phyloP scores from a whole-genome alignment of 2,797 vertebrate species.

The Spheniscus humboldti region DNA sequence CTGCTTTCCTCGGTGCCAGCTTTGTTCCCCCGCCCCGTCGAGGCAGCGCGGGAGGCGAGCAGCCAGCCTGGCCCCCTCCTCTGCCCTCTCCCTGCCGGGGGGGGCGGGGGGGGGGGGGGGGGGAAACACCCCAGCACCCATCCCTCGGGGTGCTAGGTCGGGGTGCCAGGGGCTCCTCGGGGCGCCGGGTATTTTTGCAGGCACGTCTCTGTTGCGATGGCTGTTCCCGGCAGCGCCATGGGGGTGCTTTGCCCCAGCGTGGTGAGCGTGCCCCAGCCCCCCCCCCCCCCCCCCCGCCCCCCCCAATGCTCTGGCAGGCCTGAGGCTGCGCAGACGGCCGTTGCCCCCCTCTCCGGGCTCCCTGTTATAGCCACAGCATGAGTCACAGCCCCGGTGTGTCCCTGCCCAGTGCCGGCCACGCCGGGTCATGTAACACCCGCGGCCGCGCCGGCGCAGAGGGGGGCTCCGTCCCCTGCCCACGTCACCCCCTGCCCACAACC shows the following conservation, averaged over 20 bases:
- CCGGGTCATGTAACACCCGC: constrained; percentile 22
- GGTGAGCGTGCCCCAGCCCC: not conserved
- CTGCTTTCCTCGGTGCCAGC: constrained; percentile 76
- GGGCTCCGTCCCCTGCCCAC: not conserved
- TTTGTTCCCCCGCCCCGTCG: constrained; percentile 72
- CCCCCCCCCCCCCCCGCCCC: no score
- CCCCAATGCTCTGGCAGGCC: not conserved
- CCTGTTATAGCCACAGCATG: constrained; percentile 24
- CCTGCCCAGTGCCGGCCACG: constrained; percentile 32
- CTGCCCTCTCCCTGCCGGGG: not conserved
- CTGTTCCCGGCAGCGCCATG: fast-evolving
- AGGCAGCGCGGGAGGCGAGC: constrained; percentile 9
- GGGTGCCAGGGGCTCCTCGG: not conserved
- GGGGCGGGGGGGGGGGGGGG: not conserved
- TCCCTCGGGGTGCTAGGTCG: not conserved
- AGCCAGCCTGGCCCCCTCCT: not conserved
- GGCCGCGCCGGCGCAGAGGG: not conserved
- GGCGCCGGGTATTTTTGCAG: fast-evolving
- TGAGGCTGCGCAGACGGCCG: not conserved
- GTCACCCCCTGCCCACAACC: not conserved
- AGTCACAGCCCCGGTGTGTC: constrained; percentile 19
- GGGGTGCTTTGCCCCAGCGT: not conserved
- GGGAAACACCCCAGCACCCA: not conserved
- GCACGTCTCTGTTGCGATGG: fast-evolving
- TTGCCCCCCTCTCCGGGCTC: not conserved